Evolutionary conservation across 2,888 invertebrate species (phyloP), one percentile per base, ranked within the genome.

Genomic region (Lasioglossum marginatum): DNA sequence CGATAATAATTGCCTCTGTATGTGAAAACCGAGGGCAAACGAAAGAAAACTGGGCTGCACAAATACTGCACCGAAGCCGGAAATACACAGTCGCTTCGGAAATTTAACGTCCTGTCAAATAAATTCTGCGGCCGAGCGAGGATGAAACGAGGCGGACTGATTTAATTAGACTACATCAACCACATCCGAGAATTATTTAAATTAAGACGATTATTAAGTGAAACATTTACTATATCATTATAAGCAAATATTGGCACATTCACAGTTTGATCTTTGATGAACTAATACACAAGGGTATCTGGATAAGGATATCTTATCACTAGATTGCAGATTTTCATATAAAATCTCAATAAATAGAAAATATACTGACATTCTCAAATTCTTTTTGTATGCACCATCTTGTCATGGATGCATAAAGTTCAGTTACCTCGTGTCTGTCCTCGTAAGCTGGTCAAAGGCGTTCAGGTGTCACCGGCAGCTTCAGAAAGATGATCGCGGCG

Each of bases 1-100:
- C 63, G n/a, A 48, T 43, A 78, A 81, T 81, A 66, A 79, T 78
- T 81, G 72, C 31, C 27, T 27, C 14, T 23, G n/a, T 23, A 63
- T 10, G 23, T 6, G 57, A 12, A 23, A 31, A 40, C 19, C 45
- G 16, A 14, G 16, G n/a, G 37, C 37, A 5, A 27, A 12, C 6
- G 19, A 43, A 16, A 76, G n/a, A 52, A 12, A 80, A 71, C 40
- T 19, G 45, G 40, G 34, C 31, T 40, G 74, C 16, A 37, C 68
- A 75, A 74, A 68, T 31, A 57, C 74, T 31, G 31, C 63, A 31
- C 6, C 31, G 16, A 63, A 16, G 16, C 31, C 63, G 63, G 63
- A 63, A 63, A 6, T 16, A 31, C 27, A 16, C 27, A 27, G 27
- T 60, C 27, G 60, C 14, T 16, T 16, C 63, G 63, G 6, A 63